Percentiles rank a stretch among this genome's conserved stretches.
Conservation (phyloP, 2,888 invertebrate species). For the Blera fallax region DNA sequence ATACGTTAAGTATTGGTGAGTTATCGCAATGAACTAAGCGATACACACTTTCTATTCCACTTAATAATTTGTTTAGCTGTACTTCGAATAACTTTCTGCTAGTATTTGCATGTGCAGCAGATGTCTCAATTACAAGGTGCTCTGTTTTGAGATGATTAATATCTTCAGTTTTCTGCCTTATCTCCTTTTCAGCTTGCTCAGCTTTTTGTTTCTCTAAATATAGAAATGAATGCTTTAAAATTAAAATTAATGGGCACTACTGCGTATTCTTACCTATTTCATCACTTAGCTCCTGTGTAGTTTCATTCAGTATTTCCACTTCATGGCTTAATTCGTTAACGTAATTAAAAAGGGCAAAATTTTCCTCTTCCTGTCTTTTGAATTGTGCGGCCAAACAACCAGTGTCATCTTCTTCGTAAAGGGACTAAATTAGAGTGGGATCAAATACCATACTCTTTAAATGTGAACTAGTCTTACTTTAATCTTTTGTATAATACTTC, state of each 20-base stretch:
- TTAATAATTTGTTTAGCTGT: constrained; percentile 79
- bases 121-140: constrained; percentile 76
- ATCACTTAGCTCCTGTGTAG: constrained; percentile 85
- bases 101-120: constrained; percentile 75
- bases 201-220: constrained; percentile 78
- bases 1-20: constrained; percentile 87
- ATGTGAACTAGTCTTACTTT: constrained; percentile 81
- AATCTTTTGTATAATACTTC: constrained; percentile 89
- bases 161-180: constrained; percentile 79
- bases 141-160: constrained; percentile 77
- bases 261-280: constrained; percentile 84
- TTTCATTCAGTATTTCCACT: constrained; percentile 88
- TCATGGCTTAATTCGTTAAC: constrained; percentile 94
- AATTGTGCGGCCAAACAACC: constrained; percentile 88
- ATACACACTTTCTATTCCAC: constrained; percentile 83
- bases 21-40: constrained; percentile 86
- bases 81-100: constrained; percentile 77
- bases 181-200: constrained; percentile 78
- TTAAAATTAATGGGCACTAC: background rate
- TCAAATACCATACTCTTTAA: background rate
- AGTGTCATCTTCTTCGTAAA: constrained; percentile 85
- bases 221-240: background rate
- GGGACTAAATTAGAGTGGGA: constrained; percentile 48
- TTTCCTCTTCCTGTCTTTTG: constrained; percentile 93
- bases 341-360: constrained; percentile 95